Evolutionary conservation across 2,797 vertebrate genomes (phyloP), one percentile per base, ranked within the genome.

Genomic region (Sebastes oblongus): DNA sequence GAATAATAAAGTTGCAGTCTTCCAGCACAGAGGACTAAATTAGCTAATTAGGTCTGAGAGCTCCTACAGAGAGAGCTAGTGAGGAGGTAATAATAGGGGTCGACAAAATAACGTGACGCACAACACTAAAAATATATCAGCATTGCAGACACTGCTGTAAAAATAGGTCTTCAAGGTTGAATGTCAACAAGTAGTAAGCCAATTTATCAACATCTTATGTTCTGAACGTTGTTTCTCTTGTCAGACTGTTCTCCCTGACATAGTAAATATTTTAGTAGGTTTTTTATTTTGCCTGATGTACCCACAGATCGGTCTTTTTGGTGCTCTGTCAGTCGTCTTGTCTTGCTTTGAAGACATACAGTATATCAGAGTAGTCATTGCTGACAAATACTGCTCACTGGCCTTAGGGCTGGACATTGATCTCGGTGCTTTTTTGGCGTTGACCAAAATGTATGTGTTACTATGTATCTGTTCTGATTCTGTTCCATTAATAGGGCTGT

Each of bases 1-100:
- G 74, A 80, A 83, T 74, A 89, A 78, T 83, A 77, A 72, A 78
- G 55, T 64, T 80, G 52, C 32, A 13, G 30, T 78, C 70, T 68
- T 69, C 54, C 32, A 60, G 42, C 79, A 66, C 54, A 66, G 29
- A 78, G 42, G 75, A 66, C 56, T 61, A 59, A 54, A 65, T 64
- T 29, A n/a, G 56, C 67, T 91, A 84, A 90, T 90, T 79, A 80
- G 42, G 24, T 75, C 66, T 75, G 72, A 85, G 66, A 50, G 65
- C 75, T 84, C 75, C 55, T 60, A 27, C 24, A 46, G 79, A 67
- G 67, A 29, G 32, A 52, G 58, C 59, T 24, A 30, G 59, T 61
- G 42, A 77, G 74, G 12, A 82, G 77, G 77, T 85, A 71, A 81
- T 86, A 84, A 78, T 54, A 30, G 29, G 10, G 8, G 8, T 16